These are phyloP conservation scores for Netelia melanura DNA, from an alignment of 2,888 invertebrate genomes.

Conservation along the genomic window DNA sequence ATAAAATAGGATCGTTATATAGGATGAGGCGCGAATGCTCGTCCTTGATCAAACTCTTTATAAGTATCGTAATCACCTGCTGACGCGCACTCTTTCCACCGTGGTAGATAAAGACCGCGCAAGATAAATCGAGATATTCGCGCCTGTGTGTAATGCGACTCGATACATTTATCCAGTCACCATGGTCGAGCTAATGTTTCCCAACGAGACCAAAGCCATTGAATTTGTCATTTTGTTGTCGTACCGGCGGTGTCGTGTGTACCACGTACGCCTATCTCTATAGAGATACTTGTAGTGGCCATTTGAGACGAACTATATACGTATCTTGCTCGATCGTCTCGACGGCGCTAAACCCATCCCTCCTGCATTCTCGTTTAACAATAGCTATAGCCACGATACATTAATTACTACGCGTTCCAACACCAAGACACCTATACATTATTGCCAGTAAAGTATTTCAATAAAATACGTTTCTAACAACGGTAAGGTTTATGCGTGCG, in stretches of 20 bases:
- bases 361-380: background rate
- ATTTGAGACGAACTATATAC: background rate
- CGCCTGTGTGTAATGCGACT: background rate
- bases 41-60: constrained; percentile 1
- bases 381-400: background rate
- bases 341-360: no score
- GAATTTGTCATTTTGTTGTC: no score
- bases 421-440: no score
- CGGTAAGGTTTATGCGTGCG: background rate
- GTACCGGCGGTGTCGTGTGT: no score
- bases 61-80: background rate
- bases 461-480: background rate
- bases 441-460: no score
- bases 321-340: background rate
- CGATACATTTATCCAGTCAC: no score
- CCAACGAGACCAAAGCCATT: no score
- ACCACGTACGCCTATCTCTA: background rate
- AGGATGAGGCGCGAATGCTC: no score
- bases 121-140: background rate
- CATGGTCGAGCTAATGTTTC: no score
- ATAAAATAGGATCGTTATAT: no score
- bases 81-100: background rate
- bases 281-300: background rate
- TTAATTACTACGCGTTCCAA: no score
- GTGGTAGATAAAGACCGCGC: background rate